Evolutionary conservation across 2,888 invertebrate species (phyloP).

Genomic region (Malthinus seriepunctatus): DNA sequence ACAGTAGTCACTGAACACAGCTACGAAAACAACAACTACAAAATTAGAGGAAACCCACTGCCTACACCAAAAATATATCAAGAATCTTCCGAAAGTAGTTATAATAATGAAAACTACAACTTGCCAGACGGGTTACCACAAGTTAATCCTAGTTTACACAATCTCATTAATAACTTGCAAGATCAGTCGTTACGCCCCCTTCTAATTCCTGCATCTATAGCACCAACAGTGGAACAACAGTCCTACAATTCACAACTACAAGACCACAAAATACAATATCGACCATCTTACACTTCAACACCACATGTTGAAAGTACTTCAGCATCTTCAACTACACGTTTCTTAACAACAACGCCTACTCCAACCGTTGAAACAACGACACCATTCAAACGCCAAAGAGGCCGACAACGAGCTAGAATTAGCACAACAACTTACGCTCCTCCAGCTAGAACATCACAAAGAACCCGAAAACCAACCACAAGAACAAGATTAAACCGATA

Average conservation of each 20-base stretch:
- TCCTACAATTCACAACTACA: conserved; percentile 13
- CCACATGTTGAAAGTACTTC: background rate
- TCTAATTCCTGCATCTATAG: conserved; percentile 46
- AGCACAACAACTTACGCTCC: conserved; percentile 49
- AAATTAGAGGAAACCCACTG: background rate
- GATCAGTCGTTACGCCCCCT: conserved; percentile 55
- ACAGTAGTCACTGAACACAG: background rate
- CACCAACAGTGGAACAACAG: conserved; percentile 39
- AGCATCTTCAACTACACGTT: conserved; percentile 13
- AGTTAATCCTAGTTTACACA: conserved; percentile 62
- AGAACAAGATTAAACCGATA: background rate
- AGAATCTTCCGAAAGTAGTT: conserved; percentile 10
- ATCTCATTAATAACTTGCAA: conserved; percentile 63
- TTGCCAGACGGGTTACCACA: conserved; percentile 61
- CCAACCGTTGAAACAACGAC: conserved; percentile 29
- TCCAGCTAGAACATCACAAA: conserved; percentile 30
- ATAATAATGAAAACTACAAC: conserved; percentile 47
- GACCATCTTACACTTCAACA: background rate
- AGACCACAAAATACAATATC: conserved; percentile 38
- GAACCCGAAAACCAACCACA: conserved; percentile 31
- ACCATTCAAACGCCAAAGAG: conserved; percentile 19
- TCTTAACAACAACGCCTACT: conserved; percentile 27
- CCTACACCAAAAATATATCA: conserved; percentile 9
- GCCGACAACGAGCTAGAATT: conserved; percentile 41
- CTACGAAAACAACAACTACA: background rate